Conservation (phyloP, 1,140 invertebrate genomes). For the Centruroides sculpturatus region DNA sequence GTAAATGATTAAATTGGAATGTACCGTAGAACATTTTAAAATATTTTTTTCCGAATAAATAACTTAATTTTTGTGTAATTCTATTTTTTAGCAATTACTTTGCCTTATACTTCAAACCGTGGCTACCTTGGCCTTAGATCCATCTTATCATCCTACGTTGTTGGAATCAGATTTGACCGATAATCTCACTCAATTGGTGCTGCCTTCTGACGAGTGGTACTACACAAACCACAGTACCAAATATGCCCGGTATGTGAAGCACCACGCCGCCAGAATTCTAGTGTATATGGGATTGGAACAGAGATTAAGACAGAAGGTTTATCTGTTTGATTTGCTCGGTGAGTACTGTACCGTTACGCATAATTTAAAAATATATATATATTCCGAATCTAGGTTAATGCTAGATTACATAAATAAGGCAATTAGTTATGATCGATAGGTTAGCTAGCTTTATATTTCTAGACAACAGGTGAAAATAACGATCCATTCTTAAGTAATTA, state of each 20-base stretch:
- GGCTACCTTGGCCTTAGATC: conserved; percentile 43
- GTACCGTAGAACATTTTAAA: too few relatives aligned
- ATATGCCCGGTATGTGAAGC: conserved; percentile 52
- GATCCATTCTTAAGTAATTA: too few relatives aligned
- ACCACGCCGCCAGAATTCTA: conserved; percentile 49
- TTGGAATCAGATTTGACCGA: conserved; percentile 46
- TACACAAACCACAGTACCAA: conserved; percentile 57
- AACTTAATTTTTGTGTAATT: too few relatives aligned
- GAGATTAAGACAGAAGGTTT: conserved; percentile 36
- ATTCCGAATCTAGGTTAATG: too few relatives aligned
- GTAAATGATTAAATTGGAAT: too few relatives aligned
- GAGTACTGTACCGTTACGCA: neutral
- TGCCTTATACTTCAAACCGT: conserved; percentile 51
- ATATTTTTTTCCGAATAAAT: too few relatives aligned
- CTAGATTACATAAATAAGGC: too few relatives aligned
- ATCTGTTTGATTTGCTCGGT: conserved; percentile 35
- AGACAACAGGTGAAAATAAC: too few relatives aligned
- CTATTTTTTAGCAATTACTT: conserved; percentile 41
- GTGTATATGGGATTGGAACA: conserved; percentile 43
- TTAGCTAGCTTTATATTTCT: too few relatives aligned
- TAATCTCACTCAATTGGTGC: conserved; percentile 46
- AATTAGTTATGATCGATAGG: too few relatives aligned
- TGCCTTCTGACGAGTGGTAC: conserved; percentile 59
- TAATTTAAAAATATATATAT: too few relatives aligned
- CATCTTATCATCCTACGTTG: conserved; percentile 39